phyloP scores from a whole-genome alignment of 2,888 invertebrate species.

The Orthosia gracilis region DNA sequence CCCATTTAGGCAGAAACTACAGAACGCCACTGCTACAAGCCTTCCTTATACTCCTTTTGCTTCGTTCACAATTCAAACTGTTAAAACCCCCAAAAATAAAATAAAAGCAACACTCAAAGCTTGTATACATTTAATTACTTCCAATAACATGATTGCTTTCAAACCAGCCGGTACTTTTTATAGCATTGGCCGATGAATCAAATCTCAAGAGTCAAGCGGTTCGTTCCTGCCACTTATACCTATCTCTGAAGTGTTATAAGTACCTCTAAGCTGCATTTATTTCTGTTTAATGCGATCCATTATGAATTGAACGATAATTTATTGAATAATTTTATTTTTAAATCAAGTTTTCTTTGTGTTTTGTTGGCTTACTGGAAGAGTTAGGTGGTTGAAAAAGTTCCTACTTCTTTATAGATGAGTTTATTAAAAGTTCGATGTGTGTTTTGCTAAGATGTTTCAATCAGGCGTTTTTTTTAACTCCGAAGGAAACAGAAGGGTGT shows the following conservation, averaged over 20 bases:
- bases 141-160: constrained; percentile 5
- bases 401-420: neutral
- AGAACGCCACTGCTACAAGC: too few relatives aligned
- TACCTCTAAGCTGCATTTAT: constrained; percentile 47
- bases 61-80: too few relatives aligned
- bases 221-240: constrained; percentile 39
- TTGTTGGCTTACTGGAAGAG: neutral
- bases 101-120: neutral
- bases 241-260: constrained; percentile 43
- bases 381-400: neutral
- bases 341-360: neutral
- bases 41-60: too few relatives aligned
- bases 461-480: constrained; percentile 32
- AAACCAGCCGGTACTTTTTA: constrained; percentile 37
- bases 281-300: constrained; percentile 53
- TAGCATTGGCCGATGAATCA: constrained; percentile 34
- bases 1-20: too few relatives aligned
- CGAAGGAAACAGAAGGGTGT: too few relatives aligned
- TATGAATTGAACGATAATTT: constrained; percentile 60
- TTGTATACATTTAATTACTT: constrained; percentile 4
- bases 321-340: constrained; percentile 24
- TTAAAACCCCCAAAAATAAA: neutral
- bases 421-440: too few relatives aligned
- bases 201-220: constrained; percentile 33
- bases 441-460: constrained; percentile 29